phyloP scores from a whole-genome alignment of 2,113 vertebrate genomes.

The Lycocorax pyrrhopterus region DNA sequence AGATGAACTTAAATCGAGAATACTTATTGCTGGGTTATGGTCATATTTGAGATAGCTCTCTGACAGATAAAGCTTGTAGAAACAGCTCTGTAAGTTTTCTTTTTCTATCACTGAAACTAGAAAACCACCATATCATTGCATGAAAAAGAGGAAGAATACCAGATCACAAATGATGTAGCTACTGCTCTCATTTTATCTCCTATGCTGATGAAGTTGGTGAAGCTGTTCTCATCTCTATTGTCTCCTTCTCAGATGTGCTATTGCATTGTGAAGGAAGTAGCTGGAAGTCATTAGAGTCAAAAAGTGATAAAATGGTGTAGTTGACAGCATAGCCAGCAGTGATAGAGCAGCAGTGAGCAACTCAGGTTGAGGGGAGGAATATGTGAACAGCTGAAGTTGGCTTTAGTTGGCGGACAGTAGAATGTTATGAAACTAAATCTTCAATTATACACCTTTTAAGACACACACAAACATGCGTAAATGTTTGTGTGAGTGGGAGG shows the following conservation, averaged over 20 bases:
- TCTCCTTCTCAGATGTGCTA: neutral
- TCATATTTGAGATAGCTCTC: neutral
- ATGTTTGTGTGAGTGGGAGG: neutral
- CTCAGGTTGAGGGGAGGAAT: neutral
- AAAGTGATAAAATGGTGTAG: neutral
- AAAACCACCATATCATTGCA: neutral
- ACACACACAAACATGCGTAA: neutral
- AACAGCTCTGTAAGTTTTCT: neutral
- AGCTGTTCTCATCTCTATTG: neutral
- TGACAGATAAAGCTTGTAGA: neutral
- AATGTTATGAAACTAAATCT: neutral
- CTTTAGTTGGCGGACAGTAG: neutral
- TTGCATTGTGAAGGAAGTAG: neutral
- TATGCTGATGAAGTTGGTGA: neutral
- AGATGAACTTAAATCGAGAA: neutral
- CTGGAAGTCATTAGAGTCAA: neutral
- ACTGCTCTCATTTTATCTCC: neutral
- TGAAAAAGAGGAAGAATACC: neutral
- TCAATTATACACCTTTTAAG: neutral
- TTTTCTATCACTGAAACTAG: neutral
- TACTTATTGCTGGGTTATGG: neutral
- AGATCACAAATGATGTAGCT: neutral
- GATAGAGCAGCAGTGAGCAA: neutral
- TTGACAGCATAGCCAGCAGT: neutral
- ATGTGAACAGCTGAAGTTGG: neutral